phyloP scores from a whole-genome alignment of 2,113 vertebrate genomes.

The Barbus barbus region DNA sequence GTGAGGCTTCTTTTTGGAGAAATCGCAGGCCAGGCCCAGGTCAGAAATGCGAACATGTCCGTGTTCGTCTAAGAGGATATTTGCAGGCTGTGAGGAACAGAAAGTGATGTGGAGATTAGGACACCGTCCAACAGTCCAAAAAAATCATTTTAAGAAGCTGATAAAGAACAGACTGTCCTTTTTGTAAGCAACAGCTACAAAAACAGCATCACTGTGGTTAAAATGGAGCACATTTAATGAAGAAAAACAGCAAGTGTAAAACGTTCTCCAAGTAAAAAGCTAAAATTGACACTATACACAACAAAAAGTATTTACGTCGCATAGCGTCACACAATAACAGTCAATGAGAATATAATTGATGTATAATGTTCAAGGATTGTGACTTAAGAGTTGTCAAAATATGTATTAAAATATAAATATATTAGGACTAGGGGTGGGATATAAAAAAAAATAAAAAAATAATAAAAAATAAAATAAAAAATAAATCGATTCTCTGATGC shows the following conservation, averaged over 20 bases:
- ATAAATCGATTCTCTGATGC: too few relatives aligned
- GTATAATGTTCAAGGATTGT: too few relatives aligned
- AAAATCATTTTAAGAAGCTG: not conserved
- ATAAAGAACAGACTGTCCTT: not conserved
- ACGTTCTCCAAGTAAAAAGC: not conserved
- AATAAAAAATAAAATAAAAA: too few relatives aligned
- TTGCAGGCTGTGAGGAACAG: slow-evolving; percentile 82
- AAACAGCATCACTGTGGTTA: not conserved
- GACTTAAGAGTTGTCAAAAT: too few relatives aligned
- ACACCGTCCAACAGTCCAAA: not conserved
- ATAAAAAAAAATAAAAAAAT: too few relatives aligned
- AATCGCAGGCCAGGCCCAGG: slow-evolving; percentile 95
- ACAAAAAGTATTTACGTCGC: not conserved
- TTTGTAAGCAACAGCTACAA: not conserved
- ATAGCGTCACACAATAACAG: not conserved
- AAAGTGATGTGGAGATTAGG: slow-evolving; percentile 22
- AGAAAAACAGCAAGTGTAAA: not conserved
- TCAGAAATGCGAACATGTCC: slow-evolving; percentile 96
- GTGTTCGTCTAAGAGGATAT: slow-evolving; percentile 93
- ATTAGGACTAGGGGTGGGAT: too few relatives aligned
- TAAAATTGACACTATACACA: not conserved
- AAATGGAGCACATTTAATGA: not conserved
- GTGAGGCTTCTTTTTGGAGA: slow-evolving; percentile 98
- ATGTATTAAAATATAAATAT: too few relatives aligned
- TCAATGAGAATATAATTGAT: not conserved